Evolutionary conservation across 2,888 invertebrate species (phyloP).

Genomic region (Drosophila tanythrix): DNA sequence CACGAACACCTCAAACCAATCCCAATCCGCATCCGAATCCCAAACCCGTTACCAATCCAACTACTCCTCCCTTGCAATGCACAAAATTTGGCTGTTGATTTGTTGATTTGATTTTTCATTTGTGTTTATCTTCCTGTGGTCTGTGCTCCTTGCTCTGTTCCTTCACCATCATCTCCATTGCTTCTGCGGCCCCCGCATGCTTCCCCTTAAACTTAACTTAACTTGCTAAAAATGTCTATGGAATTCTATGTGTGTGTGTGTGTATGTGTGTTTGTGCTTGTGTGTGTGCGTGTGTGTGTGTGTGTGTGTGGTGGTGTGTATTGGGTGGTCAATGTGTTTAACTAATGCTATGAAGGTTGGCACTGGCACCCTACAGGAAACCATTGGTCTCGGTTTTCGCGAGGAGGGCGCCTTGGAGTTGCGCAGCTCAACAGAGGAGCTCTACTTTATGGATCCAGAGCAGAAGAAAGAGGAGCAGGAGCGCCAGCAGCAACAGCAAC

Average conservation of each 20-base stretch:
- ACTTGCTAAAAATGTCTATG: constrained; percentile 36
- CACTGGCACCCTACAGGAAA: constrained; percentile 86
- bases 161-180: constrained; percentile 10
- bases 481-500: constrained; percentile 82
- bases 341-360: constrained; percentile 85
- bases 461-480: constrained; percentile 85
- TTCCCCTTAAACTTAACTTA: constrained; percentile 29
- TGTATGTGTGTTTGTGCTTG: constrained; percentile 27
- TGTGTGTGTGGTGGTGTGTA: constrained; percentile 46
- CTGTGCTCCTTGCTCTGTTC: neutral
- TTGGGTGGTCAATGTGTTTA: constrained; percentile 68
- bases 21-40: neutral
- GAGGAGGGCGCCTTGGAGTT: constrained; percentile 94
- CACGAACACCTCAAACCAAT: neutral
- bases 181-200: constrained; percentile 33
- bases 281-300: constrained; percentile 33
- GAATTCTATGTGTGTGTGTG: constrained; percentile 29
- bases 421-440: constrained; percentile 94
- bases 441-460: constrained; percentile 91
- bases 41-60: neutral
- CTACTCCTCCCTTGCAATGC: constrained; percentile 31
- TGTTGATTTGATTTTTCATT: constrained; percentile 56
- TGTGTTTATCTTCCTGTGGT: constrained; percentile 25
- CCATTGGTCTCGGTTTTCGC: constrained; percentile 87
- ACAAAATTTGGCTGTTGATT: constrained; percentile 72